Conservation (phyloP, 2,113 vertebrate genomes). For the Cyprinodon brontotheroides region DNA sequence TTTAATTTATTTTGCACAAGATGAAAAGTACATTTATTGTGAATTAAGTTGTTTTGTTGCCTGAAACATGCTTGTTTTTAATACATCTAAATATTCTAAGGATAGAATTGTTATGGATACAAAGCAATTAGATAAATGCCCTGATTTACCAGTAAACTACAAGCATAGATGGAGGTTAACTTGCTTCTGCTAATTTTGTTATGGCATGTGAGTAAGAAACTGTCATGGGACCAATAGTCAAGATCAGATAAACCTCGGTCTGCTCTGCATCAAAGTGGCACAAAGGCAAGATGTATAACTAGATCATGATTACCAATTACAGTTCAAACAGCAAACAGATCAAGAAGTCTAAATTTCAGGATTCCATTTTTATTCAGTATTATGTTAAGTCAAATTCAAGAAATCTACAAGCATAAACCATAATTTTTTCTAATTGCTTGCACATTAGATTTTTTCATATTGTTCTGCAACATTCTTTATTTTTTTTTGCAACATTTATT, state of each 20-base stretch:
- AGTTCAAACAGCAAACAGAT: conserved; percentile 37
- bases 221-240: conserved; percentile 46
- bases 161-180: conserved; percentile 8
- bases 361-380: conserved; percentile 36
- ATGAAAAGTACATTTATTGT: not conserved
- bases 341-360: conserved; percentile 4
- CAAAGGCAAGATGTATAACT: conserved; percentile 39
- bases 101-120: not conserved
- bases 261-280: conserved; percentile 41
- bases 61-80: not conserved
- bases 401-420: not conserved
- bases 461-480: not conserved
- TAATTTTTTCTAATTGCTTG: not conserved
- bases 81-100: not conserved
- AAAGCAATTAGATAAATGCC: conserved; percentile 13
- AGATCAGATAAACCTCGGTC: conserved; percentile 52
- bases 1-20: not conserved
- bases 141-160: conserved; percentile 3
- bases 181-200: conserved; percentile 37
- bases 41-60: not conserved
- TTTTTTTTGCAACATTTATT: not conserved
- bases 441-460: not conserved
- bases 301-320: conserved; percentile 43
- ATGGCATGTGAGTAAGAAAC: conserved; percentile 29
- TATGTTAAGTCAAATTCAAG: conserved; percentile 3